Evolutionary conservation across 2,888 invertebrate genomes (phyloP), one percentile per base, ranked within the genome.

Genomic region (Scrobipalpa atriplicella): DNA sequence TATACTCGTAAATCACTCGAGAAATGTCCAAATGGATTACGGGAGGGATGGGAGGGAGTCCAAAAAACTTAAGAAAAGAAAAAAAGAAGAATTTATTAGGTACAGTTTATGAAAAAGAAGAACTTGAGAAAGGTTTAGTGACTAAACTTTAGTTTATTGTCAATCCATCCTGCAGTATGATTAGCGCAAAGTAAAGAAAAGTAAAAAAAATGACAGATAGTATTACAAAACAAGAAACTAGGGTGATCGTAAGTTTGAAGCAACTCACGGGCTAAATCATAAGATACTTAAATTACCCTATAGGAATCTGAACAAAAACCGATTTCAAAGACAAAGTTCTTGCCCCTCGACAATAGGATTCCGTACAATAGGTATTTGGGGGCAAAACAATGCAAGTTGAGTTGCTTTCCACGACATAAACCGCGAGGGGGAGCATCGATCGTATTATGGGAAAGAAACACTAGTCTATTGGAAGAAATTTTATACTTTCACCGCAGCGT

Each of bases 301-400:
- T 13, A 29, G 11, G 3, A 58, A 36, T 36, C 58, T 58, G 52
- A 13, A 58, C 58, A 58, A 58, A 58, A 58, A 38, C 38, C 56
- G 16, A n/a, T 64, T 19, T n/a, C 38, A 18, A 64, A 41, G 54
- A 58, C 38, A 65, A 64, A 62, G 63, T 60, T 43, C 63, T 64
- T 62, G 41, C 62, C 64, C 65, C 68, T 68, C 36, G 66, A 70
- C 69, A 70, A 71, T 71, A 68, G 72, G 73, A 73, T 58, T 36
- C 8, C 58, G 29, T 58, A 29, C 58, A 36, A 36, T 58, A 70
- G 73, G 76, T 73, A 77, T 76, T 78, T 73, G 68, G 11, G 74
- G 73, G 70, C 71, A 75, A 78, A 82, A 84, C 81, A 81, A 78
- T 80, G 78, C 74, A 70, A n/a, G 56, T 21, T n/a, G n/a, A n/a